Percentiles rank a stretch among this genome's conserved stretches.
Conservation (phyloP, 2,888 invertebrate species). For the Rotaria macrura region DNA sequence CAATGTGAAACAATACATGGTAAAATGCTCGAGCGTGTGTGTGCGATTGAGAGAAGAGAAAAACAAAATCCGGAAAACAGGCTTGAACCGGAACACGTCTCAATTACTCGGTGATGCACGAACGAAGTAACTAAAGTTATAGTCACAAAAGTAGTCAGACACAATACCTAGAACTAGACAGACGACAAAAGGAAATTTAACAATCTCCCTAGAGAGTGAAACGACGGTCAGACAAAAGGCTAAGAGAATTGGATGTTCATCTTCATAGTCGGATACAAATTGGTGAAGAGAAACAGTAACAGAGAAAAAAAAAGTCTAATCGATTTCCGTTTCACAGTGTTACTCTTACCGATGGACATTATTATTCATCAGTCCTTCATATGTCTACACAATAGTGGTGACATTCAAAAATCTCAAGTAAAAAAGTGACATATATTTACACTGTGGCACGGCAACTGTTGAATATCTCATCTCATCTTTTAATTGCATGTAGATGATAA, state of each 20-base stretch:
- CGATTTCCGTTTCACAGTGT: background rate
- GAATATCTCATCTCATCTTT: background rate
- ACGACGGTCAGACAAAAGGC: background rate
- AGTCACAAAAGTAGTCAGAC: background rate
- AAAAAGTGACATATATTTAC: background rate
- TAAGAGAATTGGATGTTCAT: background rate
- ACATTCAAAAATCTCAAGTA: background rate
- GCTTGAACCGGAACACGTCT: background rate
- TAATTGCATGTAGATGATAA: background rate
- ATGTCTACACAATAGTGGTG: background rate
- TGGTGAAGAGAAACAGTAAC: background rate
- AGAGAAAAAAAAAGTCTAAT: background rate
- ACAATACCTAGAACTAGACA: background rate
- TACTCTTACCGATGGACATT: background rate
- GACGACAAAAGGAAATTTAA: background rate
- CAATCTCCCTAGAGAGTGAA: background rate
- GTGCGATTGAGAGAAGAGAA: background rate
- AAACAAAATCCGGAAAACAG: conserved; percentile 5
- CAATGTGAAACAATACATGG: background rate
- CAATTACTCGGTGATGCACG: background rate
- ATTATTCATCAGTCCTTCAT: background rate
- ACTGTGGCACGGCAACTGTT: background rate
- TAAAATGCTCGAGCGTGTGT: background rate
- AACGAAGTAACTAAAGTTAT: background rate
- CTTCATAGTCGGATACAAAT: background rate